Evolutionary conservation across 2,797 vertebrate species (phyloP), one percentile per base, ranked within the genome.

Genomic region (Mus caroli): DNA sequence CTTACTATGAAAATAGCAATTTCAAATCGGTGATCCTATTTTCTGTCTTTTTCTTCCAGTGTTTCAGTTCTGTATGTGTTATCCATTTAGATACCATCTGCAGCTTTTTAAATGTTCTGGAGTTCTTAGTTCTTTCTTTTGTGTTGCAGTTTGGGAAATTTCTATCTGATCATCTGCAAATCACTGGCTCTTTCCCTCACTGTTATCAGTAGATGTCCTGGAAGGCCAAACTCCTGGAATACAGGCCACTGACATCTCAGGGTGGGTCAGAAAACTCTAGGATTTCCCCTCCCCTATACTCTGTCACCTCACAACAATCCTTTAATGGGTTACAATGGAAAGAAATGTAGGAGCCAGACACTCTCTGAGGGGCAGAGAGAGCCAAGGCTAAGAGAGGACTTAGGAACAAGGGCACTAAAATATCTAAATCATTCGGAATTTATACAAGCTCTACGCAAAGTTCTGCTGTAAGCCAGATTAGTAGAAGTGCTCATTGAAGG

Each of bases 391-490:
- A 85, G 20, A 84, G 28, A 71, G 24, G 71, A 89, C 5, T 77
- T 15, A 64, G 71, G 58, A 89, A 54, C 60, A 86, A 83, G 56
- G 4, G 26, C 15, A 22, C 22, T 46, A 20, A 43, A 77, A 26
- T 91, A 43, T 76, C 9, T 69, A 43, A 93, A 83, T 40, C 12
- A 37, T 84, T 69, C 84, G 73, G 79, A 93, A 76, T 19, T 46
- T 46, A 62, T 69, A 43, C 67, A 96, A 96, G 80, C 54, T 83
- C 67, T 82, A 76, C 92, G 52, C 54, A 88, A 31, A 95, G 88
- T 50, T 82, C 6, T 67, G 9, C 69, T 89, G 40, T 73, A 89
- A 91, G 1, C 34, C 43, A 37, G 19, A 88, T 75, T 46, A 86
- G 77, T 46, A 90, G 86, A 92, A 80, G 90, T 56, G 37, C 22